Evolutionary conservation across 2,797 vertebrate species (phyloP).

Genomic region (Enteromius viviparus): DNA sequence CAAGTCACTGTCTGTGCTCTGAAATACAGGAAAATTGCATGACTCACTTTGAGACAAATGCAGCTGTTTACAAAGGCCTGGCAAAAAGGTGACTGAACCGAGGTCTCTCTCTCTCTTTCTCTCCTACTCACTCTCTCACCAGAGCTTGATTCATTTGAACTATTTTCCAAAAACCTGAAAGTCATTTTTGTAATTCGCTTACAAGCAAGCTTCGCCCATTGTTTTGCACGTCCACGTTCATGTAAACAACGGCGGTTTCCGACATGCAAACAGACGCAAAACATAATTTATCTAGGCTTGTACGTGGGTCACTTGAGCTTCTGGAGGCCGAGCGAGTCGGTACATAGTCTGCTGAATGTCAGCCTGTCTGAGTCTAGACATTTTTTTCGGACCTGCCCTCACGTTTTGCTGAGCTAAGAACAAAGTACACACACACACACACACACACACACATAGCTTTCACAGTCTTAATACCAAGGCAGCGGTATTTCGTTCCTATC

Average conservation of each 20-base stretch:
- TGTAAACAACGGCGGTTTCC: constrained; percentile 78
- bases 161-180: constrained; percentile 34
- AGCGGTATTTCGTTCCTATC: constrained; percentile 75
- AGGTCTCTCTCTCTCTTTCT: constrained; percentile 44
- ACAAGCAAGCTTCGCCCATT: constrained; percentile 72
- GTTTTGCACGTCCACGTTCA: constrained; percentile 70
- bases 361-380: constrained; percentile 73
- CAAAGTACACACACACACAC: constrained; percentile 70
- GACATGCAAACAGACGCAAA: constrained; percentile 76
- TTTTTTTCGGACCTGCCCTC: constrained; percentile 72
- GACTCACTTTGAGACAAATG: constrained; percentile 76
- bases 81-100: constrained; percentile 71
- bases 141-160: constrained; percentile 51
- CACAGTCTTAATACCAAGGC: constrained; percentile 72
- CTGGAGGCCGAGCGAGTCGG: constrained; percentile 48
- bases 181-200: constrained; percentile 52
- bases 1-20: constrained; percentile 73
- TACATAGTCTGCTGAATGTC: constrained; percentile 74
- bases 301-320: constrained; percentile 45
- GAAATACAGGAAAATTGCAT: constrained; percentile 77
- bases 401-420: constrained; percentile 79
- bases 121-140: constrained; percentile 36
- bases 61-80: constrained; percentile 77
- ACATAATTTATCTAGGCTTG: constrained; percentile 75
- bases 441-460: constrained; percentile 69